Conservation (phyloP, 2,888 invertebrate species). For the Bellardia pandia region DNA sequence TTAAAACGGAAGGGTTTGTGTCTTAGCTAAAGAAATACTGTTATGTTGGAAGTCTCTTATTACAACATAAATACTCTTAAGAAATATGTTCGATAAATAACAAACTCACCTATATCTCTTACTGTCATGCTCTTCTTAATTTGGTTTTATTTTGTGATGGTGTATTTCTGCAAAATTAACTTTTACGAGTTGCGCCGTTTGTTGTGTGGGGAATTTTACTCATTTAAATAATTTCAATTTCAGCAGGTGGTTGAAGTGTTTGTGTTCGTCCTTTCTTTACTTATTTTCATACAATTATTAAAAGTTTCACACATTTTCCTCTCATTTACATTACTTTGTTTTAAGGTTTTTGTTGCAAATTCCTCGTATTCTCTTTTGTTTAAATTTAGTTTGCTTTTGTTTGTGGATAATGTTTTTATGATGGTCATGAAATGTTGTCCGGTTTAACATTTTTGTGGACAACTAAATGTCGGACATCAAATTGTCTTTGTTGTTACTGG, state of each 20-base stretch:
- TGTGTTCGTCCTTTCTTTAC: background rate
- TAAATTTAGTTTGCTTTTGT: background rate
- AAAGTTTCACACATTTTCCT: background rate
- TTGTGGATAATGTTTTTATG: conserved; percentile 44
- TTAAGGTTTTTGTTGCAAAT: conserved; percentile 6
- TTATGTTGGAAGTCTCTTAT: conserved; percentile 45
- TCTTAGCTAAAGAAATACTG: conserved; percentile 41
- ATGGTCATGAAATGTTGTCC: conserved; percentile 35
- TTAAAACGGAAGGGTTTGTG: conserved; percentile 49
- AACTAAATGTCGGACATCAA: conserved; percentile 19
- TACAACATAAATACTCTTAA: conserved; percentile 24
- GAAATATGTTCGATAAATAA: no score
- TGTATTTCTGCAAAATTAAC: conserved; percentile 35
- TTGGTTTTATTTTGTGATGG: background rate
- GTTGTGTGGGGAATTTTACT: conserved; percentile 48
- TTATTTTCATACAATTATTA: conserved; percentile 40
- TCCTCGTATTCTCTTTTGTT: conserved; percentile 34
- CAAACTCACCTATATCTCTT: conserved; percentile 36
- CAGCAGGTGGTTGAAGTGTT: conserved; percentile 36
- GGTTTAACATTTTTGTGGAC: conserved; percentile 22
- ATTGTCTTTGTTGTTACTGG: conserved; percentile 6
- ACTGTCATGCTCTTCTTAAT: background rate
- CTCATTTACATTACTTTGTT: background rate
- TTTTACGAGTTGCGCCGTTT: conserved; percentile 57
- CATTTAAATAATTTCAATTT: conserved; percentile 23